These are phyloP conservation scores for Hepsetus odoe DNA, from an alignment of 2,113 vertebrate species.

Conservation along the genomic window DNA sequence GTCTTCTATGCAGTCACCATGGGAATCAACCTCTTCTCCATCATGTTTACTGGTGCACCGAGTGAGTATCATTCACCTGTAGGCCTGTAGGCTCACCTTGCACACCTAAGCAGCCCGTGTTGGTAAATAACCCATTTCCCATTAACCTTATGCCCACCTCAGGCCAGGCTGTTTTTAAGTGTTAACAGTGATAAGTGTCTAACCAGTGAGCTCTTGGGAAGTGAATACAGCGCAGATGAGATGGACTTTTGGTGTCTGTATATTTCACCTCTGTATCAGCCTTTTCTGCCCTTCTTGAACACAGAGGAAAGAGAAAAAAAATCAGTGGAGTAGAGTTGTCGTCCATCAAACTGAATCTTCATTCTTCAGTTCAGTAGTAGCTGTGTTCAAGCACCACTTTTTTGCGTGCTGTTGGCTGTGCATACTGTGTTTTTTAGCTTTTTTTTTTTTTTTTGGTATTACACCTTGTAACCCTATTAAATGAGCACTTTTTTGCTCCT, in stretches of 20 bases:
- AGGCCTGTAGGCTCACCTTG: conserved; percentile 39
- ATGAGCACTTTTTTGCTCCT: conserved; percentile 89
- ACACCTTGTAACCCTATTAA: conserved; percentile 80
- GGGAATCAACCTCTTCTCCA: conserved; percentile 95
- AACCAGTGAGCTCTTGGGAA: conserved; percentile 65
- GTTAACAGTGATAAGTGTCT: conserved; percentile 66
- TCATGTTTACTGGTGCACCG: conserved; percentile 90
- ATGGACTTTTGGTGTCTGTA: conserved; percentile 23
- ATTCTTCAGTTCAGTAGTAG: conserved; percentile 23
- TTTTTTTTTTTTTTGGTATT: conserved; percentile 48
- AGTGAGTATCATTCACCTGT: conserved; percentile 82
- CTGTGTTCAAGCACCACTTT: conserved; percentile 40
- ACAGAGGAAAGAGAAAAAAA: conserved; percentile 67
- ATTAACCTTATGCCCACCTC: conserved; percentile 67
- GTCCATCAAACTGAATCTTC: conserved; percentile 33
- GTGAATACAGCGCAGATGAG: conserved; percentile 29
- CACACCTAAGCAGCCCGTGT: conserved; percentile 62
- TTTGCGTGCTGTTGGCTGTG: conserved; percentile 49
- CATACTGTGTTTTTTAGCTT: conserved; percentile 55
- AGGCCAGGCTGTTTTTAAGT: conserved; percentile 60
- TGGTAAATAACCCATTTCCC: conserved; percentile 65
- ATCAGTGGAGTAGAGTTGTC: conserved; percentile 48
- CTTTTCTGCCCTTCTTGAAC: conserved; percentile 64
- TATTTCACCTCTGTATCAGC: conserved; percentile 41
- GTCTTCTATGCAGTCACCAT: conserved; percentile 93